Evolutionary conservation across 2,888 invertebrate species (phyloP).

Genomic region (Helobdella robusta): DNA sequence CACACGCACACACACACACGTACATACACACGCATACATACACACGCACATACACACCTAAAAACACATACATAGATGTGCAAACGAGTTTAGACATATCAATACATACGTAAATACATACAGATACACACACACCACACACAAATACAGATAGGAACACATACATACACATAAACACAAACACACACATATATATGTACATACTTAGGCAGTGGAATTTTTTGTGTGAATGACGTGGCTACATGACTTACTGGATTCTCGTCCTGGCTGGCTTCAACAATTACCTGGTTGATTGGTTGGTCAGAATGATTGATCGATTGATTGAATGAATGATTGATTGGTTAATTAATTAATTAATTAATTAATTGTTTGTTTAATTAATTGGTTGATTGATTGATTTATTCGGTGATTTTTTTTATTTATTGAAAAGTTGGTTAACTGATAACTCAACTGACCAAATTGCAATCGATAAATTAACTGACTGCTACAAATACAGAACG

Average conservation of each 20-base stretch:
- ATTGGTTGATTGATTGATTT: too few relatives aligned
- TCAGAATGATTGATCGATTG: too few relatives aligned
- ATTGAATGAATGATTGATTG: too few relatives aligned
- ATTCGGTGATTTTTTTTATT: too few relatives aligned
- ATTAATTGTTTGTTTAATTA: too few relatives aligned
- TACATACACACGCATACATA: neutral
- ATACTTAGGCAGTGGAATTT: slow-evolving; percentile 24
- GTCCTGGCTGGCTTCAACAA: slow-evolving; percentile 26
- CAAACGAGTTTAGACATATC: neutral
- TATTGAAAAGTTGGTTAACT: too few relatives aligned
- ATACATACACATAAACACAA: neutral
- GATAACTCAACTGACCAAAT: too few relatives aligned
- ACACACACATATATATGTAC: neutral
- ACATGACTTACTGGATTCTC: slow-evolving; percentile 1
- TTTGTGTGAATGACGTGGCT: slow-evolving; percentile 27
- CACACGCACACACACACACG: neutral
- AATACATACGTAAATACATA: neutral
- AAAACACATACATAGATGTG: neutral
- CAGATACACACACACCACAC: neutral
- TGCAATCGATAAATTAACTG: too few relatives aligned
- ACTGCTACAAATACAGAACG: too few relatives aligned
- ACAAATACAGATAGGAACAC: neutral
- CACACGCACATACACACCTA: neutral
- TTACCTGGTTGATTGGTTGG: too few relatives aligned
- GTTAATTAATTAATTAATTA: too few relatives aligned